Base-by-base conservation (phyloP, 2,113 vertebrate species). In the Neodontobutis hainanensis region DNA sequence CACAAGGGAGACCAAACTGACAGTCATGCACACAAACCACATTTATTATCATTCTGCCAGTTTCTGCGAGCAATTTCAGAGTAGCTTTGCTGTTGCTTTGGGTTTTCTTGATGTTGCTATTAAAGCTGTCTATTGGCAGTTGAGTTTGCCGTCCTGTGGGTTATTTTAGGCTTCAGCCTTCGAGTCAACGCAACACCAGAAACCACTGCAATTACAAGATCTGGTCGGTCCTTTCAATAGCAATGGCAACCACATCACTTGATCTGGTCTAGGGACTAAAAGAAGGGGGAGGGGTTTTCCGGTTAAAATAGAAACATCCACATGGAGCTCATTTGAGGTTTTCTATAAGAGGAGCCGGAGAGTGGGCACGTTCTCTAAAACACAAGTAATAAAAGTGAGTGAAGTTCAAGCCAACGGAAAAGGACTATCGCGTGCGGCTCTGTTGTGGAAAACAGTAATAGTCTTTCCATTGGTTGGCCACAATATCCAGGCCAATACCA, bases 301-400 rank as follows among this genome's bases (percentile, higher is more conserved):
- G 45, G 77, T 86, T 87, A 86, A 90, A 90, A 91, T 90, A 91
- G 90, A 81, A 87, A 74, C 58, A 74, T 75, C 70, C 89, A 92
- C 87, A 90, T 92, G 89, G 90, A 87, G 80, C 58, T 88, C 76
- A 91, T 92, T 91, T 92, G 84, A 85, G 89, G 84, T 84, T 91
- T 91, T 83, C 86, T 88, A 82, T 89, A 88, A 66, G 84, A 82
- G 87, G 75, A 81, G 69, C 75, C 46, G 63, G 47, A 46, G 48
- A 78, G 68, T 69, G 82, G 68, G 88, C 65, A 77, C 76, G 79
- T 80, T 67, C 60, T 36, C 48, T 68, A 8, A 57, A 57, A 57
- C n/a, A 50, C 36, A 46, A 48, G 56, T 45, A 45, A 52, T 84
- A 70, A 68, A 73, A 75, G 81, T 53, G 77, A 89, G 77, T 81